phyloP scores from a whole-genome alignment of 1,140 invertebrate genomes.

The Drosophila ohnishii region DNA sequence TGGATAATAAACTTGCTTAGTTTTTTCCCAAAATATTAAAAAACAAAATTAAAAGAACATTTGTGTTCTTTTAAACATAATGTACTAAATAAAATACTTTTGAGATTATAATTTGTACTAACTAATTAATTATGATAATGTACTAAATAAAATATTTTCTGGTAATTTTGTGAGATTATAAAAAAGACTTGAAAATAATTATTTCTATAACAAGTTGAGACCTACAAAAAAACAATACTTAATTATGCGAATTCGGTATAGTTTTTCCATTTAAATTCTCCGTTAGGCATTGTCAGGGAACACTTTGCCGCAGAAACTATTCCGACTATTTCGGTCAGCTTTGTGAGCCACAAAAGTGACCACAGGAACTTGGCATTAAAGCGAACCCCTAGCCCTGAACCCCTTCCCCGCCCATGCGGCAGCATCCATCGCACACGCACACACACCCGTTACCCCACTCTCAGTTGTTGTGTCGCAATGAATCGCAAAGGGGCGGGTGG shows the following conservation, averaged over 20 bases:
- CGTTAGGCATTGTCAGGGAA: slow-evolving; percentile 3
- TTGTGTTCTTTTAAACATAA: too few species aligned
- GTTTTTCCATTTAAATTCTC: background rate
- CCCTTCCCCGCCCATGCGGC: slow-evolving; percentile 1
- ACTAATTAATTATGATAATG: too few species aligned
- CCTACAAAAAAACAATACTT: background rate
- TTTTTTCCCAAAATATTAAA: too few species aligned
- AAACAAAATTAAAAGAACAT: too few species aligned
- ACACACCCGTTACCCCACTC: slow-evolving; percentile 28
- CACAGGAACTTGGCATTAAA: slow-evolving; percentile 55
- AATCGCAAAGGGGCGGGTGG: slow-evolving; percentile 39
- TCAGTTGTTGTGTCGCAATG: slow-evolving; percentile 51
- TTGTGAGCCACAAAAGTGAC: slow-evolving; percentile 63
- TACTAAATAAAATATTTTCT: too few species aligned
- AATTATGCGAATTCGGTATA: background rate
- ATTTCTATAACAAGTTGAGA: background rate
- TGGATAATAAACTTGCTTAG: too few species aligned
- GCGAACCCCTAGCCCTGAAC: slow-evolving; percentile 8
- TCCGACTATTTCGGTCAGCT: slow-evolving; percentile 27
- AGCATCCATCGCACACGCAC: slow-evolving; percentile 12
- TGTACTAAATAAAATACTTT: too few species aligned
- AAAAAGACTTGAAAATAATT: too few species aligned
- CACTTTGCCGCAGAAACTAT: slow-evolving; percentile 29
- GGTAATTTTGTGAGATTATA: too few species aligned
- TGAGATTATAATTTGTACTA: too few species aligned